Conservation (phyloP, 2,888 invertebrate genomes). For the Epistrophella euchroma region DNA sequence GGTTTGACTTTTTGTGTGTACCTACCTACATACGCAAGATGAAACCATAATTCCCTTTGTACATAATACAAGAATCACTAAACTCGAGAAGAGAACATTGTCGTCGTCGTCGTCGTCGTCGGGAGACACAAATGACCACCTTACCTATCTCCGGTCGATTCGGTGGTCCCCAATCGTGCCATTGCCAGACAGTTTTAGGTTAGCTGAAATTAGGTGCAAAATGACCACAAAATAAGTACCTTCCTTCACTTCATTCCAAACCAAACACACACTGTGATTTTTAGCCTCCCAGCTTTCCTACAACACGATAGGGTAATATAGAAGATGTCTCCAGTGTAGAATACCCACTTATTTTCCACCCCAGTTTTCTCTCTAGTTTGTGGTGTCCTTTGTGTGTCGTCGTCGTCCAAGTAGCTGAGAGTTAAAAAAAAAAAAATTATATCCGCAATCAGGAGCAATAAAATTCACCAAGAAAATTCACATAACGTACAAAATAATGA, state of each 20-base stretch:
- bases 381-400: conserved; percentile 46
- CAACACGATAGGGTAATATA: conserved; percentile 6
- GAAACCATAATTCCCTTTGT: conserved; percentile 73
- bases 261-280: conserved; percentile 60
- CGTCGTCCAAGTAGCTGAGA: conserved; percentile 36
- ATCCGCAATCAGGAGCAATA: conserved; percentile 75
- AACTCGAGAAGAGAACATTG: conserved; percentile 17
- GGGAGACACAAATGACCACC: conserved; percentile 25
- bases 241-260: conserved; percentile 13
- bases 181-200: conserved; percentile 56
- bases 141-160: conserved; percentile 19
- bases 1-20: conserved; percentile 58
- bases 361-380: conserved; percentile 24
- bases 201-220: conserved; percentile 81
- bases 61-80: conserved; percentile 57
- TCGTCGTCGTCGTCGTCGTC: background rate
- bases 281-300: conserved; percentile 56
- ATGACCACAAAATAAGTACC: conserved; percentile 80
- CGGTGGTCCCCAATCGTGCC: conserved; percentile 27
- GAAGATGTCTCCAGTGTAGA: conserved; percentile 36
- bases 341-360: conserved; percentile 5
- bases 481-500: conserved; percentile 76
- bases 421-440: conserved; percentile 63
- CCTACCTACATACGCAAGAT: conserved; percentile 65
- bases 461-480: conserved; percentile 75